A percentile compares a stretch with the other conserved stretches of the same genome.
Evolutionary conservation across 2,888 invertebrate genomes (phyloP).

Genomic region (Conomelus anceps): DNA sequence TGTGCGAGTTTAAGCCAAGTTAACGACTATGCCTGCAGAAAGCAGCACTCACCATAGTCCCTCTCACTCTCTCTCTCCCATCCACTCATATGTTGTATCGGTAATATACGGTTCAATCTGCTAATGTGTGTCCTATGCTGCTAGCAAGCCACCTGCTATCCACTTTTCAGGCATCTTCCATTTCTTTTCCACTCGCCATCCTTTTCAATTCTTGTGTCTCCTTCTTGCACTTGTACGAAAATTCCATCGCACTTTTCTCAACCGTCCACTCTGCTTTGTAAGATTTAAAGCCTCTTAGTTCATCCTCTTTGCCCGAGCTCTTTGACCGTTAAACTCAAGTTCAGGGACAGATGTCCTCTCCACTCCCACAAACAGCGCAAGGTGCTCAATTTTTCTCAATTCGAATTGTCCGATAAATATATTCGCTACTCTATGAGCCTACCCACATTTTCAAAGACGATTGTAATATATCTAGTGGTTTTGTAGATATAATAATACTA

Average conservation of each 20-base stretch:
- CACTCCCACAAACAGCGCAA: not conserved
- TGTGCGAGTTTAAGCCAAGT: not conserved
- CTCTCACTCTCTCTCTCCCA: not conserved
- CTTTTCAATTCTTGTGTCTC: too few relatives aligned
- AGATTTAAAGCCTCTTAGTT: not conserved
- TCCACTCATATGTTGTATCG: not conserved
- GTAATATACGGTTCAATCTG: slow-evolving; percentile 7
- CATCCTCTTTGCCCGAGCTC: not conserved
- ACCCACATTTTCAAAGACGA: not conserved
- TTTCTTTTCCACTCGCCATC: not conserved
- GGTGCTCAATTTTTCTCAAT: not conserved
- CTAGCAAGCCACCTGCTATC: not conserved
- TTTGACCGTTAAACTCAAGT: not conserved
- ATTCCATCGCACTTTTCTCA: not conserved
- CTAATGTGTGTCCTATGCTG: slow-evolving; percentile 3
- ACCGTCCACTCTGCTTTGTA: not conserved
- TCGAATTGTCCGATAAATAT: not conserved
- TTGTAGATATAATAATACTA: too few relatives aligned
- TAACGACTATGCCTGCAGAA: not conserved
- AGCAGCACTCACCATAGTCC: not conserved
- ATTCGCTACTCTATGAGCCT: not conserved
- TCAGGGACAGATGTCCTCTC: not conserved
- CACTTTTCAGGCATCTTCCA: not conserved
- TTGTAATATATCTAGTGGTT: not conserved
- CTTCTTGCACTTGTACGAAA: not conserved